Conservation (phyloP, 2,113 vertebrate species). For the Psilopogon haemacephalus region DNA sequence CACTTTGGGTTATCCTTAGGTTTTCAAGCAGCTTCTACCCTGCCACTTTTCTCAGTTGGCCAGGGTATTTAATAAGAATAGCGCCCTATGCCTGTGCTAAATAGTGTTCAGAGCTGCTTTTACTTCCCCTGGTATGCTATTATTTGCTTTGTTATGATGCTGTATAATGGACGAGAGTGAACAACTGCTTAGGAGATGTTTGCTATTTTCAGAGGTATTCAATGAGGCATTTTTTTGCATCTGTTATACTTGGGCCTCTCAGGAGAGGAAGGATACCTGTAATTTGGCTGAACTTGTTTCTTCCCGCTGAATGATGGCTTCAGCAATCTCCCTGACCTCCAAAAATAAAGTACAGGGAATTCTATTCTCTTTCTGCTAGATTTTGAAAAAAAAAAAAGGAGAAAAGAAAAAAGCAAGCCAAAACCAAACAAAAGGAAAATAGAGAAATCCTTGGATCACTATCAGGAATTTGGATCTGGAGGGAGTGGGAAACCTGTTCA, state of each 20-base stretch:
- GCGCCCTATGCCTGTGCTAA: background rate
- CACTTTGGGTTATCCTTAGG: background rate
- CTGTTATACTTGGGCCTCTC: background rate
- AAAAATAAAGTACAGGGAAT: background rate
- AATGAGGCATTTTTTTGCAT: background rate
- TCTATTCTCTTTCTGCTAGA: background rate
- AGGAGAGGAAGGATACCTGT: background rate
- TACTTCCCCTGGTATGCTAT: background rate
- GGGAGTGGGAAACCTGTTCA: background rate
- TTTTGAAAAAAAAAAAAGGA: background rate
- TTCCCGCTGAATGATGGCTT: background rate
- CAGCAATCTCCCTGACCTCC: background rate
- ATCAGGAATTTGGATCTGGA: background rate
- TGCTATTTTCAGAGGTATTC: background rate
- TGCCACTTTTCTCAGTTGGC: background rate
- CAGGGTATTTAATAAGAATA: background rate
- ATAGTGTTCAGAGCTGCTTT: background rate
- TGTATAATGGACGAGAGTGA: background rate
- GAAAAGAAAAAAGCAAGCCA: too few relatives aligned
- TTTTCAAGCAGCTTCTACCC: conserved; percentile 8
- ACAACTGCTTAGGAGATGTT: background rate
- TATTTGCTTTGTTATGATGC: background rate
- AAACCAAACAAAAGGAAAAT: background rate
- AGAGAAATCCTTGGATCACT: background rate
- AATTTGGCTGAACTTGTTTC: background rate